Base-by-base conservation (phyloP, 2,113 vertebrate genomes). In the Lasiurus borealis region DNA sequence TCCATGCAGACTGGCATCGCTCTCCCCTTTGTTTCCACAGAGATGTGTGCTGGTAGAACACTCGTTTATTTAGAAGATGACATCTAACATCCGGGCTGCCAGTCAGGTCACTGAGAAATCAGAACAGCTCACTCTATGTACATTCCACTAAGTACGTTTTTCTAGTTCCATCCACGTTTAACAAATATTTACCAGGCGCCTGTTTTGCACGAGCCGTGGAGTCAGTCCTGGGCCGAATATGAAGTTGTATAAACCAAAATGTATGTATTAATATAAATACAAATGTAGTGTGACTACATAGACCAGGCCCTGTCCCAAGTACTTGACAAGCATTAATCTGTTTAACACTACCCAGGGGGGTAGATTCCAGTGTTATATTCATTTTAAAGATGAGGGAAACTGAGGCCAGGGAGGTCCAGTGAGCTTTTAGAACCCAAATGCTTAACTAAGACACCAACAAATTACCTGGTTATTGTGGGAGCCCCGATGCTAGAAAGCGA, bases 341-440 rank as follows among this genome's bases (percentile, higher is more conserved):
- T 27, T 66, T 59, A 82, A 52, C 34, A 40, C 19, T 48, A 9
- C 16, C 29, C 54, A 48, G 27, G 12, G 2, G 23, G 21, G 52
- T 84, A 36, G 10, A 4, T 27, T 27, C 10, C 44, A 31, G 44
- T 44, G 34, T 69, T 82, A 7, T 19, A 31, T 8, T 54, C 29
- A 59, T 93, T 71, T 92, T 85, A 82, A 91, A 93, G 52, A 77
- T 66, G 87, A 93, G n/a, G 75, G 92, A 93, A 93, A 88, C 52
- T 78, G 62, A 95, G 64, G 82, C 57, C 57, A 62, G n/a, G 92
- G 31, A 66, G 18, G n/a, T 54, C 57, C 66, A 64, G 8, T 25
- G 54, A 87, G 27, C 19, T 84, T 34, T 84, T 64, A 85, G 64
- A 75, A n/a, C 25, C 48, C 84, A 68, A 66, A 52, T 0, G 1